These are phyloP conservation scores for Odontocerum albicorne DNA, from an alignment of 2,888 invertebrate species.

Conservation along the genomic window DNA sequence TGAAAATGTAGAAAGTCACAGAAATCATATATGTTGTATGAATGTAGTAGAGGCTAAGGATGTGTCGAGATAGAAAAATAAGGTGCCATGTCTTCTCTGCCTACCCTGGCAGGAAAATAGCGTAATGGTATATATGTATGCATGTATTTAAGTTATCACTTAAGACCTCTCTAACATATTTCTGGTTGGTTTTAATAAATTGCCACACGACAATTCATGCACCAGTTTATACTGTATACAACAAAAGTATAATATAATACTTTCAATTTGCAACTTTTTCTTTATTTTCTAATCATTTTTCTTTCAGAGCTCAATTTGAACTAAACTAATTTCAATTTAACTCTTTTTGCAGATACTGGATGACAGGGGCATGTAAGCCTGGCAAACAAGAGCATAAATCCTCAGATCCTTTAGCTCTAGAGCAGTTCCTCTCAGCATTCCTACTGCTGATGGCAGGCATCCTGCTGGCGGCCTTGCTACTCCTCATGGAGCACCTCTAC, in stretches of 20 bases:
- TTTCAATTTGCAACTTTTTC: neutral
- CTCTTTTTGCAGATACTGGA: conserved; percentile 75
- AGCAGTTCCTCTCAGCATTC: conserved; percentile 97
- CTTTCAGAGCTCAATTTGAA: neutral
- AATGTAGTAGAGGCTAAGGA: too few relatives aligned
- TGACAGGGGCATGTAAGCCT: conserved; percentile 94
- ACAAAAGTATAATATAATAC: neutral
- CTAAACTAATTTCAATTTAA: neutral
- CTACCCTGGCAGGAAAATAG: too few relatives aligned
- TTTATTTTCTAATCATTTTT: neutral
- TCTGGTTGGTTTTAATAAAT: too few relatives aligned
- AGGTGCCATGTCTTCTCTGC: too few relatives aligned
- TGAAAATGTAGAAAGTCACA: too few relatives aligned
- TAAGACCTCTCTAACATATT: too few relatives aligned
- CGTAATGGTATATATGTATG: too few relatives aligned
- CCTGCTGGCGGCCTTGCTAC: conserved; percentile 81
- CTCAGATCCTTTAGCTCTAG: conserved; percentile 85
- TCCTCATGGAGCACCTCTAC: conserved; percentile 91
- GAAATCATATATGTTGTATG: too few relatives aligned
- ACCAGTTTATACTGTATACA: neutral
- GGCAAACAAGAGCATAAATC: conserved; percentile 90
- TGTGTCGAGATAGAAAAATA: too few relatives aligned
- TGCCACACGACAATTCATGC: too few relatives aligned
- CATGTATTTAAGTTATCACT: too few relatives aligned
- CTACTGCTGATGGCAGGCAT: conserved; percentile 94